These are phyloP conservation scores for Elaeidobius kamerunicus DNA, from an alignment of 2,888 invertebrate species.

Conservation along the genomic window DNA sequence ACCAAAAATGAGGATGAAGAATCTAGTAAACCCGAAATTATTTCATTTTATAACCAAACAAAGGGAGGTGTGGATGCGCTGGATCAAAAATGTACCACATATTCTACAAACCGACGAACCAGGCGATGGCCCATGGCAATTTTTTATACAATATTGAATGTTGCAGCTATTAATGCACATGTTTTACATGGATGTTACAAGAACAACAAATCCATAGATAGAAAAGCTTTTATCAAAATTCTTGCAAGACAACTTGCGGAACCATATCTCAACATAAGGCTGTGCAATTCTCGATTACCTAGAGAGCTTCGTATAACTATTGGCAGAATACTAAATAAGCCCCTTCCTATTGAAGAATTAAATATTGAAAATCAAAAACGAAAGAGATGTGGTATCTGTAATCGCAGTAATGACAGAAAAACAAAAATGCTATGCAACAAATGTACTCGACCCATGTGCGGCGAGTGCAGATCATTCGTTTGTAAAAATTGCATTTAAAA, in stretches of 20 bases:
- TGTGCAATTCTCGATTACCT: background rate
- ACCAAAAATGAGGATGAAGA: background rate
- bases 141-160: background rate
- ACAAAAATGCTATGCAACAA: background rate
- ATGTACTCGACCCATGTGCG: background rate
- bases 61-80: background rate
- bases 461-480: background rate
- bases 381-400: background rate
- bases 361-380: background rate
- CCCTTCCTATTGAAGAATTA: background rate
- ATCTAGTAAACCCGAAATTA: constrained; percentile 1
- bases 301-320: background rate
- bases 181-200: background rate
- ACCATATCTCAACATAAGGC: background rate
- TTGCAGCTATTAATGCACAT: background rate
- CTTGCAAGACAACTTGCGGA: constrained; percentile 1
- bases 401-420: background rate
- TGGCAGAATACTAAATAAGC: background rate
- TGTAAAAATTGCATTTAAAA: background rate
- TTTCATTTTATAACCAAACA: constrained; percentile 1
- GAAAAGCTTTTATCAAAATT: background rate
- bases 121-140: background rate
- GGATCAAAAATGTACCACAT: background rate
- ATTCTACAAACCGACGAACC: background rate
- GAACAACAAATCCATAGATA: background rate